Base-by-base conservation (phyloP, 2,113 vertebrate genomes). In the Pollachius pollachius region DNA sequence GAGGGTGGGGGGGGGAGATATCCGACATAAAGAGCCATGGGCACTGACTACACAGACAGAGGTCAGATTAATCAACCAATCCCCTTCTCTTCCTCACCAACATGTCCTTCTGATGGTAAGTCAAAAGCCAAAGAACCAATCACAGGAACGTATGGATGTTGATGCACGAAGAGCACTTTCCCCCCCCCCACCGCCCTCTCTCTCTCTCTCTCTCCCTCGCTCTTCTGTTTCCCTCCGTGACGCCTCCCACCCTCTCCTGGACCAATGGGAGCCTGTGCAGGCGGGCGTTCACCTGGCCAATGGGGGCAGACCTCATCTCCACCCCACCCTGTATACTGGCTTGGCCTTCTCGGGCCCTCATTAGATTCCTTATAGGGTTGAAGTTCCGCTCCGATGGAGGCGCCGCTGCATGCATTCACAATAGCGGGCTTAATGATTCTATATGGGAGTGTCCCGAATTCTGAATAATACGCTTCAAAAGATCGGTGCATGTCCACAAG, bases 401-500 rank as follows among this genome's bases (percentile, higher is more conserved):
- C 3, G 83, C 87, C 90, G 87, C 90, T 95, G 96, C 96, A 96
- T 96, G 96, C 91, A 88, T 89, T 94, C 91, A 93, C 86, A 79
- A 89, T 91, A 92, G 81, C 88, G 90, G 93, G 89, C 91, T 91
- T 90, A 91, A 57, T 90, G 87, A 86, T 89, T 87, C 84, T 94
- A 81, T 83, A 88, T 84, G 90, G 87, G 74, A 89, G 87, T 77
- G 74, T 91, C 79, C 88, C 71, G 77, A 64, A 87, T 84, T 86
- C 91, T 80, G 89, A 91, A 91, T 80, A 86, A 89, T 86, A 92
- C 87, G 90, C 90, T 92, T 92, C 91, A 90, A 94, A 94, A 90
- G 90, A 84, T 93, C 94, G 89, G 92, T 96, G 96, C 97, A 98
- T 96, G 97, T 92, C 90, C 84, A 89, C 79, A 89, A 87, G 78